Base-by-base conservation (phyloP, 2,113 vertebrate species). In the Trochalopteron elliotii region DNA sequence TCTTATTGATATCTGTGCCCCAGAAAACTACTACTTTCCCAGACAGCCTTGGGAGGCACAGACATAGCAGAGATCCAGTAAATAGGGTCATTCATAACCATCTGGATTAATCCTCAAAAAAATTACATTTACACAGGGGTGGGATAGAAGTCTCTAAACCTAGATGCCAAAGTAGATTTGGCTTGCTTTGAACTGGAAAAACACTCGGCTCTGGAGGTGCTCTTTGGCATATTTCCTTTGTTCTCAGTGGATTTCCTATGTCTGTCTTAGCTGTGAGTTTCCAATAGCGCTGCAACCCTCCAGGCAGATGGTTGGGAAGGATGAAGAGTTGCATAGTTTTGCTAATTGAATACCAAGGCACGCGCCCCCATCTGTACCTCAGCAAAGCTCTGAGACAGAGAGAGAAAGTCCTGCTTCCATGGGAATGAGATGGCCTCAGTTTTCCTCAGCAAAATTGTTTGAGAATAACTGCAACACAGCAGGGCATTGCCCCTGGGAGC, bases 211-310 rank as follows among this genome's bases (percentile, higher is more conserved):
- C 93, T 86, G 68, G 60, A 93, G 64, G 55, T 89, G 63, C 39
- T 75, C 37, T 93, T 81, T 31, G 30, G 49, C 21, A 5, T 71
- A 64, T 91, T 93, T 86, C 33, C 45, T 76, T 76, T 79, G 57
- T 84, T 90, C 37, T 89, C 40, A 67, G 78, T 61, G 91, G 75
- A 71, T 96, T 95, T 94, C 85, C 82, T 94, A n/a, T 12, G 23
- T 60, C 47, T 93, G 71, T 68, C 47, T 85, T 67, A 72, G 79
- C 83, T 80, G 30, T 61, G 74, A 78, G 59, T 30, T 88, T 79
- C 74, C 31, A 7, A 11, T 60, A 60, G 52, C 2, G 3, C 63
- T 65, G 84, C 16, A 39, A 77, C 81, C 82, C 82, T 91, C 63
- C 67, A 83, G 83, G 67, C 82, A 80, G 94, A 42, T 1, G 1